These are phyloP conservation scores for Eristalis intricaria DNA, from an alignment of 2,888 invertebrate genomes.

Conservation along the genomic window DNA sequence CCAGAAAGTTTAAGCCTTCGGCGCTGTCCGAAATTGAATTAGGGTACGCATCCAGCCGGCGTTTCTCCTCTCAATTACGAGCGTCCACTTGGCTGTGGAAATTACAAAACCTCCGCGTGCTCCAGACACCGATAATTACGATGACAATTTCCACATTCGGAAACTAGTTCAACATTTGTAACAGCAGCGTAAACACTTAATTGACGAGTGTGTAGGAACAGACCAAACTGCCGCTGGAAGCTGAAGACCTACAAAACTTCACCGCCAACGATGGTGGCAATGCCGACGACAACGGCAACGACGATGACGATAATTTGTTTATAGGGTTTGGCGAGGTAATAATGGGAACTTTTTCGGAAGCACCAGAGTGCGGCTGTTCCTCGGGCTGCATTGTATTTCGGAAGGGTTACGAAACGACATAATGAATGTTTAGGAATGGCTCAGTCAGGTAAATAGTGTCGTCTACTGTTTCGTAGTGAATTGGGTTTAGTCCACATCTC, in stretches of 20 bases:
- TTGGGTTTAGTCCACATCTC: slow-evolving; percentile 25
- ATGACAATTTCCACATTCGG: slow-evolving; percentile 71
- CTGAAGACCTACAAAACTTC: slow-evolving; percentile 24
- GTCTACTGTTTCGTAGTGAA: slow-evolving; percentile 10
- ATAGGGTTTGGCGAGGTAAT: slow-evolving; percentile 59
- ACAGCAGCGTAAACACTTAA: slow-evolving; percentile 68
- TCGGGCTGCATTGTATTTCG: slow-evolving; percentile 51
- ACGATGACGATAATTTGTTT: slow-evolving; percentile 66
- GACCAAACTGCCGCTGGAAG: background rate
- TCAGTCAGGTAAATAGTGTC: slow-evolving; percentile 51
- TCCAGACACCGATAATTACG: slow-evolving; percentile 58
- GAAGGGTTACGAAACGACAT: slow-evolving; percentile 53
- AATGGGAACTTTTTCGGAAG: slow-evolving; percentile 63
- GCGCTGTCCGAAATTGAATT: slow-evolving; percentile 42
- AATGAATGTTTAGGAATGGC: slow-evolving; percentile 55
- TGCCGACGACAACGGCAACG: background rate
- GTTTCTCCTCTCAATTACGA: slow-evolving; percentile 62
- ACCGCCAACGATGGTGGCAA: background rate
- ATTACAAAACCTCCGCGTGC: slow-evolving; percentile 66
- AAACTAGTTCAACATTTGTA: slow-evolving; percentile 71
- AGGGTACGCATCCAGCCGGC: slow-evolving; percentile 30
- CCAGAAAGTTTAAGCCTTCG: slow-evolving; percentile 26
- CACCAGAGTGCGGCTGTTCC: slow-evolving; percentile 9
- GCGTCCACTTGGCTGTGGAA: slow-evolving; percentile 38
- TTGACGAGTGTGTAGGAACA: slow-evolving; percentile 58